Evolutionary conservation across 2,888 invertebrate species (phyloP).

Genomic region (Caenorhabditis sulstoni): DNA sequence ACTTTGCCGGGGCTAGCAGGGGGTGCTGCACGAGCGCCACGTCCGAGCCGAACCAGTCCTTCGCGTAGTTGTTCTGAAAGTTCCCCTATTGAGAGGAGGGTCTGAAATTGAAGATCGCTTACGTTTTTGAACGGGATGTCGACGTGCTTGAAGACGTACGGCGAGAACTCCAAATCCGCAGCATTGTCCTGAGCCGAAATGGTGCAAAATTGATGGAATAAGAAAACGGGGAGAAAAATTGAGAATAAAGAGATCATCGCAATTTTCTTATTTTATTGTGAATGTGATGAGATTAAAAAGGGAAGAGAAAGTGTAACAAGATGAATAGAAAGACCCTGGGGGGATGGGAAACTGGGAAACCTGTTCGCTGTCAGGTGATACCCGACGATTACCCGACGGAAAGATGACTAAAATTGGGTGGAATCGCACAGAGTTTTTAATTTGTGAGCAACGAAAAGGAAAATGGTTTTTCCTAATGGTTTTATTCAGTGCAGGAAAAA

Average conservation of each 20-base stretch:
- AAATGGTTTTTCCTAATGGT: too few relatives aligned
- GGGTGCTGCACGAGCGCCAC: slow-evolving; percentile 72
- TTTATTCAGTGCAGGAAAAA: too few relatives aligned
- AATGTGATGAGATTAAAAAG: neutral
- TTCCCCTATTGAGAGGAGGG: neutral
- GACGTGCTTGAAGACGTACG: slow-evolving; percentile 71
- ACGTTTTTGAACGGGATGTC: slow-evolving; percentile 74
- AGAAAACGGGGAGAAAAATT: neutral
- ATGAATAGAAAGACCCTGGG: neutral
- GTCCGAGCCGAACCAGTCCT: slow-evolving; percentile 73
- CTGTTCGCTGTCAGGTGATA: neutral
- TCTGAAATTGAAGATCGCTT: slow-evolving; percentile 28
- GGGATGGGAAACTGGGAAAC: neutral
- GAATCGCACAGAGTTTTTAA: too few relatives aligned
- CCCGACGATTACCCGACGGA: too few relatives aligned
- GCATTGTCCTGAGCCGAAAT: slow-evolving; percentile 60
- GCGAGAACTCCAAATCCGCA: slow-evolving; percentile 72
- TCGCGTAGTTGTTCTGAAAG: slow-evolving; percentile 71
- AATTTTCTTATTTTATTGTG: neutral
- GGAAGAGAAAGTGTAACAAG: slow-evolving; percentile 2
- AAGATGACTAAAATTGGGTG: too few relatives aligned
- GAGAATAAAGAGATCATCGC: neutral
- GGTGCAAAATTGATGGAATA: neutral
- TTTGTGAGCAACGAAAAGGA: too few relatives aligned
- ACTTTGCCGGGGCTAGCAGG: slow-evolving; percentile 68